phyloP scores from a whole-genome alignment of 2,113 vertebrate genomes.

The Hydrolagus affinis region DNA sequence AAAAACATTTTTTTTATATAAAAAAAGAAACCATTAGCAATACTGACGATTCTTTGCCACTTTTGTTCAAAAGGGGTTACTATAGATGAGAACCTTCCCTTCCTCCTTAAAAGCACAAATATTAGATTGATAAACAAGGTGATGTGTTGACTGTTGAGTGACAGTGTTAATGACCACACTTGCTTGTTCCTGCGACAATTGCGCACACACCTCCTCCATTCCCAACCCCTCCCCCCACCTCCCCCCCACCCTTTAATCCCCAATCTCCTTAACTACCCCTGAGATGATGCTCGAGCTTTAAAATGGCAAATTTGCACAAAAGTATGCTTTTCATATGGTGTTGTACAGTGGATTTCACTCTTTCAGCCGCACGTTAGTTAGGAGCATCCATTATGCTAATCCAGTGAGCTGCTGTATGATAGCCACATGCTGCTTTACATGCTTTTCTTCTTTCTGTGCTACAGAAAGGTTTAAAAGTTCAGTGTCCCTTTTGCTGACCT shows the following conservation, averaged over 20 bases:
- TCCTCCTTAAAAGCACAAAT: not conserved
- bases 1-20: not conserved
- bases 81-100: not conserved
- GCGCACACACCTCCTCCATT: not conserved
- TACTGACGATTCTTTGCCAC: not conserved
- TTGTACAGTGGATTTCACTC: conserved; percentile 5
- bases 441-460: conserved; percentile 26
- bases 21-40: not conserved
- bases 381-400: conserved; percentile 31
- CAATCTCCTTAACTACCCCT: not conserved
- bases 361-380: conserved; percentile 17
- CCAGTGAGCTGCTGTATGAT: conserved; percentile 27
- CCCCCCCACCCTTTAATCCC: too few species aligned
- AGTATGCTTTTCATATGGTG: not conserved
- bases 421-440: conserved; percentile 32
- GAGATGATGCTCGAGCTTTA: not conserved
- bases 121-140: too few species aligned
- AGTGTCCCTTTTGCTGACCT: conserved; percentile 27
- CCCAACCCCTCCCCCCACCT: too few species aligned
- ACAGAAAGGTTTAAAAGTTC: conserved; percentile 32
- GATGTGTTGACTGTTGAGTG: not conserved
- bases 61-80: not conserved
- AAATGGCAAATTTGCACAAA: conserved; percentile 4
- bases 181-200: not conserved
- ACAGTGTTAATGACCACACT: not conserved